A percentile compares a stretch with the other conserved stretches of the same genome.
phyloP scores from a whole-genome alignment of 2,888 invertebrate genomes.

The Teinopalpus imperialis region DNA sequence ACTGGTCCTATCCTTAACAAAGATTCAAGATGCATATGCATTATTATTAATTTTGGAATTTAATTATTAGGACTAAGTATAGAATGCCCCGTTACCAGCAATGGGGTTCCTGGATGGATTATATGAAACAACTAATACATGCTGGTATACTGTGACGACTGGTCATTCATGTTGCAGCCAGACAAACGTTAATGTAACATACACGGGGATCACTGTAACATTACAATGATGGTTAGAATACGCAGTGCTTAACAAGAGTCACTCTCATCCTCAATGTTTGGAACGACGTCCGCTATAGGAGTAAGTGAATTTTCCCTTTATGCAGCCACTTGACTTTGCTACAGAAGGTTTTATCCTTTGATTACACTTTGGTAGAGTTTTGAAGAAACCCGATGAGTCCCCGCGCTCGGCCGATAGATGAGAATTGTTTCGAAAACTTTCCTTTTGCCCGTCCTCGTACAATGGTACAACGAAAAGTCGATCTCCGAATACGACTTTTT shows the following conservation, averaged over 20 bases:
- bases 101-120: too few species aligned
- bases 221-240: constrained; percentile 36
- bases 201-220: too few species aligned
- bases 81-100: too few species aligned
- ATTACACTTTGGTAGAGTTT: constrained; percentile 59
- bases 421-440: constrained; percentile 54
- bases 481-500: constrained; percentile 10
- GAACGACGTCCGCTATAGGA: constrained; percentile 60
- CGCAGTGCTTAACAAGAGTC: constrained; percentile 34
- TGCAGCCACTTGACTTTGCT: constrained; percentile 65
- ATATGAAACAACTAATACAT: too few species aligned
- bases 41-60: too few species aligned
- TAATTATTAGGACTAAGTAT: too few species aligned
- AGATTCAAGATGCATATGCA: too few species aligned
- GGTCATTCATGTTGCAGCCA: too few species aligned
- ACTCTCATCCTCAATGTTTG: constrained; percentile 57
- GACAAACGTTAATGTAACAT: too few species aligned
- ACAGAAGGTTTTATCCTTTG: constrained; percentile 68
- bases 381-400: constrained; percentile 48
- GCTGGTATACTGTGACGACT: too few species aligned
- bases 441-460: constrained; percentile 35
- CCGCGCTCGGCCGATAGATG: constrained; percentile 46
- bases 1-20: too few species aligned
- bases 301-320: constrained; percentile 76
- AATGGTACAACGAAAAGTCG: constrained; percentile 19